Evolutionary conservation across 2,797 vertebrate genomes (phyloP).

Genomic region (Okamejei kenojei): DNA sequence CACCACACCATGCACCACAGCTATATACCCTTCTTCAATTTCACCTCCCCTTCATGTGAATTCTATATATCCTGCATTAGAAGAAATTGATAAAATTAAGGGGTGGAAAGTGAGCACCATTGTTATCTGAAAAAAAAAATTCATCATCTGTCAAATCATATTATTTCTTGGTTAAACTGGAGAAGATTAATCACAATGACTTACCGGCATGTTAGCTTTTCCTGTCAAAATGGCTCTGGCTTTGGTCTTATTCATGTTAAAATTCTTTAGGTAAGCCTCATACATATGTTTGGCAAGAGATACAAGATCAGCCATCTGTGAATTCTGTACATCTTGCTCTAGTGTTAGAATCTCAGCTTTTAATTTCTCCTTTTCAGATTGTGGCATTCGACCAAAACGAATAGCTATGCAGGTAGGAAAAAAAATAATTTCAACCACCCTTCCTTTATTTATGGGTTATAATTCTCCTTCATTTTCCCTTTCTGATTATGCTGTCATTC

Average conservation of each 20-base stretch:
- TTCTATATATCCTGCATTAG: background rate
- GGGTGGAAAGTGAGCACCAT: background rate
- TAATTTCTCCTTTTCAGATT: constrained; percentile 91
- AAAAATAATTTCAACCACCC: background rate
- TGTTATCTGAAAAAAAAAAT: background rate
- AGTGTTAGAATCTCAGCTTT: constrained; percentile 86
- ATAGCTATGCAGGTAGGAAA: constrained; percentile 66
- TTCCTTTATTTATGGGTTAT: background rate
- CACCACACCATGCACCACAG: background rate
- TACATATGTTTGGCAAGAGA: constrained; percentile 86
- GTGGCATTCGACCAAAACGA: constrained; percentile 92
- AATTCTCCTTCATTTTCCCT: background rate
- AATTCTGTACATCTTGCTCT: constrained; percentile 69
- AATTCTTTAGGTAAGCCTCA: constrained; percentile 93
- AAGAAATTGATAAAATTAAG: background rate
- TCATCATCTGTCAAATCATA: background rate
- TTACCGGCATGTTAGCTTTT: constrained; percentile 82
- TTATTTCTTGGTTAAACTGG: background rate
- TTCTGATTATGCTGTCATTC: background rate
- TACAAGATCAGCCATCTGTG: constrained; percentile 79
- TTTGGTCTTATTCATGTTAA: constrained; percentile 97
- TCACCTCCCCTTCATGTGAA: background rate
- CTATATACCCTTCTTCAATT: background rate
- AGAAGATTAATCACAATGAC: constrained; percentile 45
- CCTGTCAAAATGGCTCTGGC: constrained; percentile 86